Evolutionary conservation across 2,888 invertebrate species (phyloP).

Genomic region (Allygus modestus): DNA sequence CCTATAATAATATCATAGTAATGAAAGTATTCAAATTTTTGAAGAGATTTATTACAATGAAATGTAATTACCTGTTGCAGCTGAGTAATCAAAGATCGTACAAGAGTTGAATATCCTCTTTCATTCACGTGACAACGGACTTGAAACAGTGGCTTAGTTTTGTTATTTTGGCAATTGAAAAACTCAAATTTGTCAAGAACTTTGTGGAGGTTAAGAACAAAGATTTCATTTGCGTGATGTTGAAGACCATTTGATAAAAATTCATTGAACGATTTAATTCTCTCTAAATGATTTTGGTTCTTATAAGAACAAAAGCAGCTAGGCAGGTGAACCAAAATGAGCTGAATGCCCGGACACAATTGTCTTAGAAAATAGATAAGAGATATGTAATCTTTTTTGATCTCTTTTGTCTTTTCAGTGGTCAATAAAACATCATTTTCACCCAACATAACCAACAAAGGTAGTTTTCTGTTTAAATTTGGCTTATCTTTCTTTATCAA

Average conservation of each 20-base stretch:
- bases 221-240: not conserved
- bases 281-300: not conserved
- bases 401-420: not conserved
- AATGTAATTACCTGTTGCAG: not conserved
- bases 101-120: not conserved
- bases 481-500: not conserved
- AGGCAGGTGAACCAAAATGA: conserved; percentile 7
- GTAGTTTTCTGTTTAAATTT: not conserved
- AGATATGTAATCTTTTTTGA: not conserved
- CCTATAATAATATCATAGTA: no score
- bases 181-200: not conserved
- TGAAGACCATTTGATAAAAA: not conserved
- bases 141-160: not conserved
- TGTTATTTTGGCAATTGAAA: not conserved
- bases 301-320: not conserved
- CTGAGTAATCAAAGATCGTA: not conserved
- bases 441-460: not conserved
- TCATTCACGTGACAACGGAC: not conserved
- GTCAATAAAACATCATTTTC: not conserved
- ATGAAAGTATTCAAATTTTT: no score
- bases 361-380: not conserved
- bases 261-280: not conserved
- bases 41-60: no score
- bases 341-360: not conserved
- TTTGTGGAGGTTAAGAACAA: not conserved